Conservation (phyloP, 2,888 invertebrate genomes). For the Apotomis turbidana region DNA sequence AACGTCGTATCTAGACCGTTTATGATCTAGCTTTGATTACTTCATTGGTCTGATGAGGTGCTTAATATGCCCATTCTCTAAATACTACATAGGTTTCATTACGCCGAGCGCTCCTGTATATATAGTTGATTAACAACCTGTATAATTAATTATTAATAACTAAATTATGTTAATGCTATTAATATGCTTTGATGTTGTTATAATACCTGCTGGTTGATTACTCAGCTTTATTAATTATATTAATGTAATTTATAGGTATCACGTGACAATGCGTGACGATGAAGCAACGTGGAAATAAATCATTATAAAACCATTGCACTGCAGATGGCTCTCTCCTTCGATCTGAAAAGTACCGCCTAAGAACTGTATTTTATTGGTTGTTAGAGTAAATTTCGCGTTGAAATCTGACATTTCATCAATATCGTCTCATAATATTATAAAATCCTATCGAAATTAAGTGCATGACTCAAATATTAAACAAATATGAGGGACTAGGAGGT, state of each 20-base stretch:
- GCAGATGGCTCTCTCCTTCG: no score
- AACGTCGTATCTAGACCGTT: neutral
- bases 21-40: neutral
- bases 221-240: neutral
- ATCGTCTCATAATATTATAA: no score
- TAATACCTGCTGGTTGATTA: neutral
- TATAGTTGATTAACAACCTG: slow-evolving; percentile 7
- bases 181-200: neutral
- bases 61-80: slow-evolving; percentile 22
- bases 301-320: no score
- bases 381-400: no score
- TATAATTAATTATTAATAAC: slow-evolving; percentile 20
- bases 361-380: no score
- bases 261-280: no score
- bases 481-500: no score
- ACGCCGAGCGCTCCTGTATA: neutral
- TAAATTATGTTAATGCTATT: slow-evolving; percentile 6
- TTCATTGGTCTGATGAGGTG: slow-evolving; percentile 5
- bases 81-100: slow-evolving; percentile 22
- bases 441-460: no score
- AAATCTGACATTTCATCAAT: no score
- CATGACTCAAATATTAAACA: no score
- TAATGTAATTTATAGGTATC: neutral
- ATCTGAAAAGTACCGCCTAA: no score
- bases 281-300: no score